Conservation (phyloP, 2,113 vertebrate genomes). For the Sminthopsis crassicaudata region DNA sequence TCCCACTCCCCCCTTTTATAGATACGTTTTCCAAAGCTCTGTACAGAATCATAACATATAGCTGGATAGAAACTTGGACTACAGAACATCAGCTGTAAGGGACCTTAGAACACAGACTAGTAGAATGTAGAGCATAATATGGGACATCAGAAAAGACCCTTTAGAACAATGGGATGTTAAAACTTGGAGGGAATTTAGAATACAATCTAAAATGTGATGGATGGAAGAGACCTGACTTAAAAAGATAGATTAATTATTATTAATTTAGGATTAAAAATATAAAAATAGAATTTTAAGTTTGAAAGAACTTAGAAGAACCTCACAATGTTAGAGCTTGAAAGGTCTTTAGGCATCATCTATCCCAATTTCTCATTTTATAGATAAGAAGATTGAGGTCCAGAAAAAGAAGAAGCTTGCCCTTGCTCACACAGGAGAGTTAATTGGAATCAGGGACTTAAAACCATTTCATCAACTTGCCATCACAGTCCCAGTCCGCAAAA, state of each 20-base stretch:
- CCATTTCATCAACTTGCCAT: background rate
- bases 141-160: background rate
- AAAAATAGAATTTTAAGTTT: background rate
- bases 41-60: background rate
- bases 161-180: background rate
- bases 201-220: background rate
- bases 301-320: background rate
- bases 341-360: background rate
- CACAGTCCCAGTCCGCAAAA: conserved; percentile 57
- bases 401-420: background rate
- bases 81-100: background rate
- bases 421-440: background rate
- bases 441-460: background rate
- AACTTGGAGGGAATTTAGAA: background rate
- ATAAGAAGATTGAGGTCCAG: background rate
- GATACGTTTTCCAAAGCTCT: background rate
- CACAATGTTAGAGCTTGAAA: background rate
- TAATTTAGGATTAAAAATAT: too few species aligned
- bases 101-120: background rate
- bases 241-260: too few species aligned
- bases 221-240: background rate
- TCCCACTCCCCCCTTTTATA: rapidly evolving
- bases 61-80: background rate
- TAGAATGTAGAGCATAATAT: background rate
- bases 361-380: background rate